Conservation (phyloP, 2,113 vertebrate genomes). For the Galeopterus variegatus region DNA sequence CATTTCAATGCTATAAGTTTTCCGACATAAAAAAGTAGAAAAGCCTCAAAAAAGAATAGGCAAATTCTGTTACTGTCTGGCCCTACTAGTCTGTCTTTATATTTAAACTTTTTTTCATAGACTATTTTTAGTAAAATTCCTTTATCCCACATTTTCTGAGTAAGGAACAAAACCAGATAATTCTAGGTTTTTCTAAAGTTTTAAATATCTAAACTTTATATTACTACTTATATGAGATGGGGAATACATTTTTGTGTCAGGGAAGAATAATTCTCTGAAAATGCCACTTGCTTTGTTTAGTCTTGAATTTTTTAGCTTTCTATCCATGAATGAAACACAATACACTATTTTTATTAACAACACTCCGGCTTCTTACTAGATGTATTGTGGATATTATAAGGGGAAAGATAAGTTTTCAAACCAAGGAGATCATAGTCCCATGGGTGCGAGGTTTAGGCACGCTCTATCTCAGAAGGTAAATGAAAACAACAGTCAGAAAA, state of each 20-base stretch:
- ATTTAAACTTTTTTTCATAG: conserved; percentile 57
- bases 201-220: conserved; percentile 51
- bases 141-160: conserved; percentile 61
- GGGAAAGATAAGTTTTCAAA: background rate
- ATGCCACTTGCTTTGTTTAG: background rate
- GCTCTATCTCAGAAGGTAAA: background rate
- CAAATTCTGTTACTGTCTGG: conserved; percentile 55
- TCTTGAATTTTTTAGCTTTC: background rate
- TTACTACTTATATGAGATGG: background rate
- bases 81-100: conserved; percentile 58
- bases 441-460: background rate
- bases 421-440: background rate
- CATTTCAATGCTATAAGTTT: conserved; percentile 49
- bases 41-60: conserved; percentile 61
- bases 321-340: background rate
- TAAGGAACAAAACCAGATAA: conserved; percentile 45
- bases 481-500: background rate
- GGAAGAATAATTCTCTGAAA: background rate
- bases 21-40: conserved; percentile 56
- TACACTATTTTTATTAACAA: background rate
- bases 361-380: background rate
- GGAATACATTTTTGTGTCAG: background rate
- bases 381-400: background rate
- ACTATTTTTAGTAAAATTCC: conserved; percentile 60
- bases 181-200: background rate